Evolutionary conservation across 2,888 invertebrate species (phyloP).

Genomic region (Trissolcus japonicus): DNA sequence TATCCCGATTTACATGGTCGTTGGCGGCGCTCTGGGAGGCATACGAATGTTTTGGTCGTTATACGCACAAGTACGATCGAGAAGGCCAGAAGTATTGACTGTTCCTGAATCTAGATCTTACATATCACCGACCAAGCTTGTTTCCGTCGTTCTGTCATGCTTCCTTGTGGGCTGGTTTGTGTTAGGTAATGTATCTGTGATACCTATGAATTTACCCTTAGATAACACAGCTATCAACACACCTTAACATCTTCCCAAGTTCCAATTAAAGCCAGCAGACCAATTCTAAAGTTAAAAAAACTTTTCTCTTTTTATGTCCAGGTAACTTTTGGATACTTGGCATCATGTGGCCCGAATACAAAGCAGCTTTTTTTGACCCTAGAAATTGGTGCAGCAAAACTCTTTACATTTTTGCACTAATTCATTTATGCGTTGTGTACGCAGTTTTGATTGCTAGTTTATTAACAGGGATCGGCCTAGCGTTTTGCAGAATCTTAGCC

Average conservation of each 20-base stretch:
- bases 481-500: constrained; percentile 84
- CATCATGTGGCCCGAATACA: constrained; percentile 87
- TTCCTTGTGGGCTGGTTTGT: constrained; percentile 83
- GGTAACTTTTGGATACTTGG: constrained; percentile 86
- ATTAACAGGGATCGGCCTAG: constrained; percentile 80
- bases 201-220: too few species aligned
- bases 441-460: constrained; percentile 79
- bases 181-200: constrained; percentile 22
- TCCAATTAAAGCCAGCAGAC: too few species aligned
- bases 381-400: constrained; percentile 88
- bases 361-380: constrained; percentile 84
- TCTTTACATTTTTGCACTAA: constrained; percentile 86
- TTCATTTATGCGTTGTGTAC: constrained; percentile 85
- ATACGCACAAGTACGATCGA: constrained; percentile 71
- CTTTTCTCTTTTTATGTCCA: constrained; percentile 39
- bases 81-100: constrained; percentile 70
- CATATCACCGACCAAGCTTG: constrained; percentile 79
- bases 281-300: neutral
- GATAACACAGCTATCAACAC: too few species aligned
- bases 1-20: constrained; percentile 89
- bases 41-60: constrained; percentile 79
- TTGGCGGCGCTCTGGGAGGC: constrained; percentile 87
- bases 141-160: constrained; percentile 82
- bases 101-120: constrained; percentile 69
- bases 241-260: too few species aligned